Evolutionary conservation across 1,140 invertebrate genomes (phyloP), one percentile per base, ranked within the genome.

Genomic region (Pseudomyrmex gracilis): DNA sequence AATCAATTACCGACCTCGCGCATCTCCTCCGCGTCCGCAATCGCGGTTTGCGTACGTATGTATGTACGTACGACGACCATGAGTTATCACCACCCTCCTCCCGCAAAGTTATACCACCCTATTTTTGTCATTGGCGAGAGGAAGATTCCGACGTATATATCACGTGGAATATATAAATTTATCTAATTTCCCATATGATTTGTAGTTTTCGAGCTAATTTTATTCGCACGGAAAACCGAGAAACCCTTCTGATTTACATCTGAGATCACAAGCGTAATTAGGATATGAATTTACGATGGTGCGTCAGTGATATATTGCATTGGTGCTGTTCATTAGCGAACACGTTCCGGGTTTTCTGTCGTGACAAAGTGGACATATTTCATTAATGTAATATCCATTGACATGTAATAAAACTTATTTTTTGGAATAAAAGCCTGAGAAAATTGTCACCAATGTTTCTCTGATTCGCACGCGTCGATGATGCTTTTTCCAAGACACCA

Each of bases 101-200:
- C 34, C 66, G 20, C 34, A n/a, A 71, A 71, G 43, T 71, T 70
- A 71, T 58, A 57, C 8, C 12, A 47, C 17, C n/a, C 55, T 22
- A 80, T 49, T 80, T 71, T 80, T 80, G 66, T 78, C 76, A 43
- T 13, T 20, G 43, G 53, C 57, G 43, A 47, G 76, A 34, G 5
- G 0, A 34, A 34, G 66, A 68, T 47, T 49, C 10, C 20, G 20
- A 67, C 66, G 17, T 34, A 20, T 80, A 80, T 47, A 78, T 58
- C 22, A 57, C 53, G 20, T 13, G n/a, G 13, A 17, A 45, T 47
- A 45, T 78, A 70, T 58, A 80, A 80, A 80, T 80, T 80, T 80
- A 80, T 70, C 53, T 58, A 70, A 34, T 70, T 78, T 47, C 13
- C 4, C 24, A 3, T 53, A 24, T 67, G 60, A 77, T 77, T 77